These are phyloP conservation scores for Serranus cabrilla DNA, from an alignment of 2,797 vertebrate genomes.

Conservation along the genomic window DNA sequence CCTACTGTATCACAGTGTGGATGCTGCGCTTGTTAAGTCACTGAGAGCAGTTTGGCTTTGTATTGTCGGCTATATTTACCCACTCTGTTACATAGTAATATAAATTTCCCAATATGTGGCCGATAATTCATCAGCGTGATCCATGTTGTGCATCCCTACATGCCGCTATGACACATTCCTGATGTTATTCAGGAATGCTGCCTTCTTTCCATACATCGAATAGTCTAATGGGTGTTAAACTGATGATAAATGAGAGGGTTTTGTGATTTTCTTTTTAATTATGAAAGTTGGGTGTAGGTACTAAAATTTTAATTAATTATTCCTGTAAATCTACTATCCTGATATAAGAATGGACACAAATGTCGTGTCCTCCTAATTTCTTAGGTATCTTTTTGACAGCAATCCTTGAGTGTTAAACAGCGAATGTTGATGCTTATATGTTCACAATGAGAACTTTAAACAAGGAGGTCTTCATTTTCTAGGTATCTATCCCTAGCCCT, in stretches of 20 bases:
- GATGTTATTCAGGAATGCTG: no score
- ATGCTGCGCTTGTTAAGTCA: no score
- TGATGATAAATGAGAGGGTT: background rate
- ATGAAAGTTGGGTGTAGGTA: background rate
- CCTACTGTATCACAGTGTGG: no score
- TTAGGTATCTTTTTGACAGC: background rate
- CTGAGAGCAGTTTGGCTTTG: no score
- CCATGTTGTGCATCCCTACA: no score
- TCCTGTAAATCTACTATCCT: background rate
- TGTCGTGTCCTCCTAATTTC: background rate
- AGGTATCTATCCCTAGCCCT: background rate
- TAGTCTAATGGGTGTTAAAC: background rate
- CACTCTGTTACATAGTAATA: no score
- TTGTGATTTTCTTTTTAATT: constrained; percentile 3
- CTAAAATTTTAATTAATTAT: background rate
- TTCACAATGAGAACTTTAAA: background rate
- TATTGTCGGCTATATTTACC: no score
- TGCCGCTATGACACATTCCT: background rate
- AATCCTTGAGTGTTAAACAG: background rate
- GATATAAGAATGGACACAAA: background rate
- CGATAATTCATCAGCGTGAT: no score
- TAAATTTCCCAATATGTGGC: no score
- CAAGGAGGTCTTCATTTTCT: background rate
- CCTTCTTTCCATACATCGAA: background rate
- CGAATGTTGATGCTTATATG: background rate